These are phyloP conservation scores for Mimachlamys varia DNA, from an alignment of 2,888 invertebrate genomes.

Conservation along the genomic window DNA sequence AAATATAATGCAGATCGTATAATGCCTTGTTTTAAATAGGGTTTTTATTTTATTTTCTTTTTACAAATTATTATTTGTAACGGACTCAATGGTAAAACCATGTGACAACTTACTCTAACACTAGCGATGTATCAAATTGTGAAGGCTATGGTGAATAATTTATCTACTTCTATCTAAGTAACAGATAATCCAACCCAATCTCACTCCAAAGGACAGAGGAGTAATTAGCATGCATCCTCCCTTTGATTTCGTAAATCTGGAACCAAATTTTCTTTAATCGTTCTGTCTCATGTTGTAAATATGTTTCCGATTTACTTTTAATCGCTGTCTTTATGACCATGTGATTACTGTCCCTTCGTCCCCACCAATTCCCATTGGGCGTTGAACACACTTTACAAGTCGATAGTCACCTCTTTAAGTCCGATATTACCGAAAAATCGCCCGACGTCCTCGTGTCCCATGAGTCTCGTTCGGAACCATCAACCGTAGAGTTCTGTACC, in stretches of 20 bases:
- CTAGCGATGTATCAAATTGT: neutral
- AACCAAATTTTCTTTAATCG: neutral
- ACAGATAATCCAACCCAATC: neutral
- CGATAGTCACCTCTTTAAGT: constrained; percentile 20
- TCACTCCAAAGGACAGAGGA: neutral
- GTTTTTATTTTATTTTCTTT: too few species aligned
- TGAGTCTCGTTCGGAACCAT: neutral
- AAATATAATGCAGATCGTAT: too few species aligned
- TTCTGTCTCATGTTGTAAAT: neutral
- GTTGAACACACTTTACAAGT: neutral
- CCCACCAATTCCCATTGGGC: neutral
- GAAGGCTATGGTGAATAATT: neutral
- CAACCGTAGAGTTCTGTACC: constrained; percentile 6
- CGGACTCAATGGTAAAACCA: too few species aligned
- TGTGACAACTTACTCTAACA: neutral
- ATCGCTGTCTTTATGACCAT: neutral
- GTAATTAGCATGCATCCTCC: neutral
- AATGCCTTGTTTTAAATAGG: too few species aligned
- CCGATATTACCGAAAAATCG: neutral
- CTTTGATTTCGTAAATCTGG: neutral
- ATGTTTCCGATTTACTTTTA: constrained; percentile 1
- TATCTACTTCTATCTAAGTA: neutral
- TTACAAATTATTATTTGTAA: too few species aligned
- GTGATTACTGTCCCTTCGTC: neutral
- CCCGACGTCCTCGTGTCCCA: neutral